Percentiles rank a stretch among this genome's conserved stretches.
phyloP scores from a whole-genome alignment of 2,888 invertebrate genomes.

The Lepidocyrtoides sp. region DNA sequence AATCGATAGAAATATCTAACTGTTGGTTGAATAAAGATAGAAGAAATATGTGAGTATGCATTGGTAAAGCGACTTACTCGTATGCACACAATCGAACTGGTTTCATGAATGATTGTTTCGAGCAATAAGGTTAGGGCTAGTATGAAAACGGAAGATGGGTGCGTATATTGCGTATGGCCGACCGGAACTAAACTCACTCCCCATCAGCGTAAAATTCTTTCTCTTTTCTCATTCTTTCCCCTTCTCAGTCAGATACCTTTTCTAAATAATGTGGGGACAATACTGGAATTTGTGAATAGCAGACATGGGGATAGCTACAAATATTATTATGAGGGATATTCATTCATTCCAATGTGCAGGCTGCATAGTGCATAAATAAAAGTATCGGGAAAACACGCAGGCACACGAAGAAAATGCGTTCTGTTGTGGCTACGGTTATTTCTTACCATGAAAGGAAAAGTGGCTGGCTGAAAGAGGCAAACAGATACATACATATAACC shows the following conservation, averaged over 20 bases:
- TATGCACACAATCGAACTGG: too few relatives aligned
- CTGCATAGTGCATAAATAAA: not conserved
- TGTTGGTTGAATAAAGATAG: too few relatives aligned
- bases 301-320: too few relatives aligned
- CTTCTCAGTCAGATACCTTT: not conserved
- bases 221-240: not conserved
- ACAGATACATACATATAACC: not conserved
- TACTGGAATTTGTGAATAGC: not conserved
- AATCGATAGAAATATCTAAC: too few relatives aligned
- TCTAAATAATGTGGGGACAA: not conserved
- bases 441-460: conserved; percentile 6
- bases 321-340: not conserved
- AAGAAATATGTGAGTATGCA: too few relatives aligned
- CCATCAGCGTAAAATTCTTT: conserved; percentile 1
- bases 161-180: conserved; percentile 12
- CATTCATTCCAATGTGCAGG: not conserved
- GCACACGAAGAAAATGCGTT: not conserved
- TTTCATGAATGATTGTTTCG: too few relatives aligned
- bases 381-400: not conserved
- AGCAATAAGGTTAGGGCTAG: too few relatives aligned
- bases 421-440: not conserved
- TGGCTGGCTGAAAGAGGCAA: not conserved
- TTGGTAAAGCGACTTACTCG: too few relatives aligned
- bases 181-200: conserved; percentile 25
- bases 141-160: too few relatives aligned